phyloP scores from a whole-genome alignment of 2,888 invertebrate species.

The Trachelus troglodyta region DNA sequence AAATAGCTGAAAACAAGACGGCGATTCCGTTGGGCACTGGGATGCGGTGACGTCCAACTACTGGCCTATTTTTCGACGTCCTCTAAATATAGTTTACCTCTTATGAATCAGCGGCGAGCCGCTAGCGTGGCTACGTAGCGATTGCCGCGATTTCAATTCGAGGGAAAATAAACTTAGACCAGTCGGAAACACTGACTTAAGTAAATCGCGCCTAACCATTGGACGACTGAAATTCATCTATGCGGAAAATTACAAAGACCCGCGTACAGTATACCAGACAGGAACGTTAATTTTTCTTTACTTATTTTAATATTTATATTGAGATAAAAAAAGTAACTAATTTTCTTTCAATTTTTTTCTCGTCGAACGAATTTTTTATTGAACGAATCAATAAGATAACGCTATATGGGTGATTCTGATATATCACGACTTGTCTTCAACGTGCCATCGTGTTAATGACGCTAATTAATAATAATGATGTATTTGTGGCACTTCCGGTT shows the following conservation, averaged over 20 bases:
- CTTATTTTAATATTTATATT: not conserved
- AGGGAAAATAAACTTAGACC: conserved; percentile 29
- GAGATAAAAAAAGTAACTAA: not conserved
- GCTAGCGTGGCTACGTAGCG: conserved; percentile 11
- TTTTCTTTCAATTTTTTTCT: not conserved
- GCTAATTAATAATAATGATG: not conserved
- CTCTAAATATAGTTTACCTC: conserved; percentile 57
- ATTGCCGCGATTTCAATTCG: conserved; percentile 31
- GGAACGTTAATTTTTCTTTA: not conserved
- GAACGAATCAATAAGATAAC: not conserved
- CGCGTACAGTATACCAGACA: not conserved
- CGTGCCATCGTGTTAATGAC: not conserved
- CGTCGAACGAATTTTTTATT: not conserved
- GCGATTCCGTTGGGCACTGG: conserved; percentile 39
- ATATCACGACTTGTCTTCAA: not conserved
- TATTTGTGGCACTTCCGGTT: not conserved
- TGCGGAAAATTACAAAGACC: not conserved
- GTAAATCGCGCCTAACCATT: not conserved
- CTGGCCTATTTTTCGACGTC: conserved; percentile 60
- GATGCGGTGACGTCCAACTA: conserved; percentile 49
- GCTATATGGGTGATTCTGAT: no score
- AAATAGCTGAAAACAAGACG: conserved; percentile 59
- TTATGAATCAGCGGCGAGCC: conserved; percentile 52
- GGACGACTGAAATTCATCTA: not conserved
- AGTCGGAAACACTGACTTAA: not conserved